phyloP scores from a whole-genome alignment of 2,113 vertebrate species.

The Callaeas wilsoni region DNA sequence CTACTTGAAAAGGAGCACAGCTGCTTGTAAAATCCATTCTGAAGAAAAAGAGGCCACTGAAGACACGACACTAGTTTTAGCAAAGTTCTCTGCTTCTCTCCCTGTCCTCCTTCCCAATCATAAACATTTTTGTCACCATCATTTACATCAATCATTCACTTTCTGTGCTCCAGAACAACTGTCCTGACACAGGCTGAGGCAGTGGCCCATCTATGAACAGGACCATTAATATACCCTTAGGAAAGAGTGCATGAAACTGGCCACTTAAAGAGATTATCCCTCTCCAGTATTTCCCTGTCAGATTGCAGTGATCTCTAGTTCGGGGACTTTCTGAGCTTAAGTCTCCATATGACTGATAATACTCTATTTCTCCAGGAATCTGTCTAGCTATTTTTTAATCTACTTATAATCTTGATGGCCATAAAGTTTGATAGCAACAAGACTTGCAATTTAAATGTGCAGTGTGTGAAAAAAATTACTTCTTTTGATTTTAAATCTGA shows the following conservation, averaged over 20 bases:
- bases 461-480: background rate
- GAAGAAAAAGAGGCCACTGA: background rate
- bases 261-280: background rate
- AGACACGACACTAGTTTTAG: background rate
- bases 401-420: background rate
- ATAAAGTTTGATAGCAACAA: background rate
- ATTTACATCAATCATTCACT: background rate
- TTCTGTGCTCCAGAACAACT: background rate
- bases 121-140: background rate
- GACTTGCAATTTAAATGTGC: background rate
- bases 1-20: background rate
- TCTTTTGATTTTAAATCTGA: background rate
- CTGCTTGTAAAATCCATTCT: background rate
- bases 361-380: background rate
- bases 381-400: background rate
- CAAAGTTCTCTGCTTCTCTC: background rate
- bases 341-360: background rate
- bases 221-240: background rate
- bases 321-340: background rate
- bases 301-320: background rate
- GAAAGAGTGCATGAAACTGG: background rate
- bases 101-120: background rate
- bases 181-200: background rate
- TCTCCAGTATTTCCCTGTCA: background rate
- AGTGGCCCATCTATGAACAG: background rate